A percentile compares a stretch with the other conserved stretches of the same genome.
Conservation (phyloP, 2,797 vertebrate species). For the Tapirus indicus region DNA sequence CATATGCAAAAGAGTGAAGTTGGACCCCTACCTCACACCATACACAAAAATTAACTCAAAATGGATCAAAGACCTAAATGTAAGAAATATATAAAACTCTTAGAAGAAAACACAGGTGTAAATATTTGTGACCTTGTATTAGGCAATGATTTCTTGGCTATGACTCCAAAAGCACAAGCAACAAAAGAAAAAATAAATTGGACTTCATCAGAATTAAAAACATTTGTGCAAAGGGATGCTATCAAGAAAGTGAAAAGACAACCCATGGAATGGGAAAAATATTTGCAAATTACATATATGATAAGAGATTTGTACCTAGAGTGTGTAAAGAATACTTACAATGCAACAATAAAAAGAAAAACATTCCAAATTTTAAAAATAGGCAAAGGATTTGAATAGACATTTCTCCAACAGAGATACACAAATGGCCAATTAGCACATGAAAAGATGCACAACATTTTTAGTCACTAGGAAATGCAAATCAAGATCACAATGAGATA, state of each 20-base stretch:
- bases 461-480: constrained; percentile 16
- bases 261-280: not conserved
- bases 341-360: not conserved
- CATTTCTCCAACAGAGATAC: not conserved
- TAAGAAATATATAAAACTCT: constrained; percentile 22
- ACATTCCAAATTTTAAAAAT: not conserved
- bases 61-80: not conserved
- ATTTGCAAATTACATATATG: constrained; percentile 22
- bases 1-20: not conserved
- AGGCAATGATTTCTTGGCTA: not conserved
- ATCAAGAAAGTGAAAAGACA: not conserved
- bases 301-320: not conserved
- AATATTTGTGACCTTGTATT: not conserved
- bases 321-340: not conserved
- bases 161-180: not conserved
- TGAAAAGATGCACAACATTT: not conserved
- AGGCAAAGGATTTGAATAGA: constrained; percentile 2
- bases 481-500: not conserved
- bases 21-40: not conserved
- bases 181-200: not conserved
- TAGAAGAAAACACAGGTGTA: not conserved
- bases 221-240: not conserved
- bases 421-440: not conserved
- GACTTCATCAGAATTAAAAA: not conserved
- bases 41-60: not conserved